Evolutionary conservation across 2,888 invertebrate species (phyloP), one percentile per base, ranked within the genome.

Genomic region (Drosophila prostipennis): DNA sequence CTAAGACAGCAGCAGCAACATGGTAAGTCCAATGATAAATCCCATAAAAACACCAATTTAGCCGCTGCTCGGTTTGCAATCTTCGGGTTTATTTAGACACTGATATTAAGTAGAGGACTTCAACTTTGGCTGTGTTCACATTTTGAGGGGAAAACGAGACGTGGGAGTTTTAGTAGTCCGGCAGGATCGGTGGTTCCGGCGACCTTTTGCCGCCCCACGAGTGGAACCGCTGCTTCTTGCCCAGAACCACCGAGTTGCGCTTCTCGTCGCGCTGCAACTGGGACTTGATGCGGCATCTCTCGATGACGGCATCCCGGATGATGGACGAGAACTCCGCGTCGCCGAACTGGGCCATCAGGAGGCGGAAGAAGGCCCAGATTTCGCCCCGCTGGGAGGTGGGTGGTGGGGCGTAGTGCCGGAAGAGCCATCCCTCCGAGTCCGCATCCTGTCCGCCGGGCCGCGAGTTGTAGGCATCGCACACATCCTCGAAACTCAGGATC

Each of bases 171-270:
- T 74, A 74, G 36, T 69, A 76, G 42, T 77, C 74, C 13, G 71
- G 69, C 13, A 74, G 39, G 16, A 71, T 51, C 45, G 70, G 39
- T 3, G 67, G 26, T 14, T 74, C 74, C 23, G 74, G 69, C 8
- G 90, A 79, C 10, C 92, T 84, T 61, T 92, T 92, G 52, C 92
- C 92, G 48, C 92, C 92, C 92, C 92, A 92, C 1, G 92, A 92
- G 73, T 92, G 92, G 75, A 92, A 92, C 3, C 91, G 84, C 69
- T 91, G 92, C 70, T 92, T 91, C 76, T 92, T 92, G 42, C 92
- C 92, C 34, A 92, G 76, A 5, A 91, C 88, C 58, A 89, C 86
- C 0, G 91, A 84, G 45, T 91, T 90, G 6, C 91, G 87, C 74
- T 92, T 92, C 54, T 91, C 91, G 60, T 90, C 91, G 11, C 86